Percentiles rank a stretch among this genome's conserved stretches.
Conservation (phyloP, 2,113 vertebrate genomes). For the Heterotis niloticus region DNA sequence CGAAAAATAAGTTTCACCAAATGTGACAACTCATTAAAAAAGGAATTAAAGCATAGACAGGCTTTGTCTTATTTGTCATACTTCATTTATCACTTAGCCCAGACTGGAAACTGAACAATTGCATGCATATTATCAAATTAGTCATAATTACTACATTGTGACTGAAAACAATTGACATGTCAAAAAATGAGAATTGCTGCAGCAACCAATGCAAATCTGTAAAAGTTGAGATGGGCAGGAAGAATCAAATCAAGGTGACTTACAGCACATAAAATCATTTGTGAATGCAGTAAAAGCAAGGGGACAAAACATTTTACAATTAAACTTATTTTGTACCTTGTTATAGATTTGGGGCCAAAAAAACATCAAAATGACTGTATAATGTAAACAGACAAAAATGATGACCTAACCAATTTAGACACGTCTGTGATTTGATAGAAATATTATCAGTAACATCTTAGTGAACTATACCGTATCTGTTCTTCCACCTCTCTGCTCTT, state of each 20-base stretch:
- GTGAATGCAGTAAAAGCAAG: not conserved
- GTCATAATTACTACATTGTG: not conserved
- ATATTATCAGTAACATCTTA: too few relatives aligned
- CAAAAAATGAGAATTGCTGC: not conserved
- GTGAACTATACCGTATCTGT: too few relatives aligned
- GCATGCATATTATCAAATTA: not conserved
- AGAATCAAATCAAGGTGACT: not conserved
- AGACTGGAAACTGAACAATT: not conserved
- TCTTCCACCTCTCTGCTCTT: too few relatives aligned
- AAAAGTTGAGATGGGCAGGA: not conserved
- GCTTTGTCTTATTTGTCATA: not conserved
- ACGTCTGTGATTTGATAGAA: too few relatives aligned
- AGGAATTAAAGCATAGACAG: slow-evolving; percentile 1
- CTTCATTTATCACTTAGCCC: not conserved
- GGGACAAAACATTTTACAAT: not conserved
- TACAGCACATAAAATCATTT: not conserved
- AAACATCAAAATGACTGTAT: too few relatives aligned
- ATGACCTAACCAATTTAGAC: too few relatives aligned
- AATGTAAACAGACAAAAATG: too few relatives aligned
- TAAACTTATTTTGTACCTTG: too few relatives aligned
- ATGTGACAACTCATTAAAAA: slow-evolving; percentile 4
- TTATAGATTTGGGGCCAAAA: too few relatives aligned
- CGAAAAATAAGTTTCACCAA: not conserved
- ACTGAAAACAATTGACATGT: slow-evolving; percentile 6
- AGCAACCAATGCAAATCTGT: not conserved